Percentiles rank a stretch among this genome's conserved stretches.
phyloP scores from a whole-genome alignment of 2,113 vertebrate species.

The Oceanodroma tethys region DNA sequence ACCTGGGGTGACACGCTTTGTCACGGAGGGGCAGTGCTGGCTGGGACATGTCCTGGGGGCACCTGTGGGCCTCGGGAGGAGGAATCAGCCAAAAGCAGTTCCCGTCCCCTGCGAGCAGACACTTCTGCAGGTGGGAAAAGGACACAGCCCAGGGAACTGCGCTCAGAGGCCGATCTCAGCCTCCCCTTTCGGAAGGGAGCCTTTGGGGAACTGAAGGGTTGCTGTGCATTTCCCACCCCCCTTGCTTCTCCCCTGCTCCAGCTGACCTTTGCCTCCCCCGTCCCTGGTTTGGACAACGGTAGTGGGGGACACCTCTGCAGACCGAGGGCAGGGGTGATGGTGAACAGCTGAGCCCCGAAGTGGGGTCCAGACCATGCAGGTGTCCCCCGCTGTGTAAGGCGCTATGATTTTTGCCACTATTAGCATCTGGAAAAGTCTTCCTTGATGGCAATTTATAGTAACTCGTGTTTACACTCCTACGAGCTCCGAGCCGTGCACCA shows the following conservation, averaged over 20 bases:
- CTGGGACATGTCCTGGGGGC: background rate
- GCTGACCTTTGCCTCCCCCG: fast-evolving
- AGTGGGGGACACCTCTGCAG: fast-evolving
- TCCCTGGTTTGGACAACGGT: background rate
- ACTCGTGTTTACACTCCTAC: background rate
- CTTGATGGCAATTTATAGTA: background rate
- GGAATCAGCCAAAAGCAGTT: background rate
- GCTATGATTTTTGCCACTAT: background rate
- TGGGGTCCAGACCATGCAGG: background rate
- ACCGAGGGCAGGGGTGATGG: background rate
- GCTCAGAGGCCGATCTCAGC: background rate
- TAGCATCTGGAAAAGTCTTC: background rate
- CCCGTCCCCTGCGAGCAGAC: background rate
- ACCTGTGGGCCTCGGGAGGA: background rate
- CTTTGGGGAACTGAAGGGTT: background rate
- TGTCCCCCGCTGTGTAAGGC: background rate
- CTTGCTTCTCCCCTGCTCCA: background rate
- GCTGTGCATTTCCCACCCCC: fast-evolving
- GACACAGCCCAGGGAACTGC: background rate
- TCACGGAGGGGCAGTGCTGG: background rate
- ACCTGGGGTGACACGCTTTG: background rate
- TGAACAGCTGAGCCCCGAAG: background rate
- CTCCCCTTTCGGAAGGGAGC: fast-evolving
- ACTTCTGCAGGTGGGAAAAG: background rate
- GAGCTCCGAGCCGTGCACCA: background rate